A percentile compares a stretch with the other conserved stretches of the same genome.
These are phyloP conservation scores for Lamprotornis superbus DNA, from an alignment of 2,113 vertebrate species.

Conservation along the genomic window DNA sequence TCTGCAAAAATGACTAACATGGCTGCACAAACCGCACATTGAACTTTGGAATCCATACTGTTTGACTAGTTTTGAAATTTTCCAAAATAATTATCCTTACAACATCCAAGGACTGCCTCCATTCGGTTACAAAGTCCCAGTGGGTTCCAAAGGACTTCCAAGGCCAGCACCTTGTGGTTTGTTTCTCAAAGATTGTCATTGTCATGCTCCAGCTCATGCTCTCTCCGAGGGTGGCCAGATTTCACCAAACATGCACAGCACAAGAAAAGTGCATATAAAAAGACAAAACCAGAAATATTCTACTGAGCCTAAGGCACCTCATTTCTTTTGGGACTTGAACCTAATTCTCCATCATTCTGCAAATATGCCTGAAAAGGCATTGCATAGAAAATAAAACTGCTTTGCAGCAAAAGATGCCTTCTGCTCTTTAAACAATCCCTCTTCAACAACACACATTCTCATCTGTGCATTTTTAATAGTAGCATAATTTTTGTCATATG, in stretches of 20 bases:
- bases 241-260: neutral
- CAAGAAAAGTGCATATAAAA: neutral
- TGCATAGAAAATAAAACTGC: neutral
- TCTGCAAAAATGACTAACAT: neutral
- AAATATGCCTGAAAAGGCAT: neutral
- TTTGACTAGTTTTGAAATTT: neutral
- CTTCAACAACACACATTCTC: slow-evolving; percentile 46
- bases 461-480: slow-evolving; percentile 61
- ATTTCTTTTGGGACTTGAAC: neutral
- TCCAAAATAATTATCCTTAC: neutral
- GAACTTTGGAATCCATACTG: neutral
- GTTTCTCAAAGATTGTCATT: neutral
- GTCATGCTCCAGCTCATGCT: neutral
- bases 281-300: neutral
- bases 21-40: neutral
- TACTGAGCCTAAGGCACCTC: neutral
- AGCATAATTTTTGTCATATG: slow-evolving; percentile 60
- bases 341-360: neutral
- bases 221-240: neutral
- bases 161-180: neutral
- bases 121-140: fast-evolving
- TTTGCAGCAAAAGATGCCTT: neutral
- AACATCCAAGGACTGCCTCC: neutral
- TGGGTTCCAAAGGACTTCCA: neutral
- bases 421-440: slow-evolving; percentile 47